Conservation (phyloP, 2,113 vertebrate species). For the Triplophysa dalaica region DNA sequence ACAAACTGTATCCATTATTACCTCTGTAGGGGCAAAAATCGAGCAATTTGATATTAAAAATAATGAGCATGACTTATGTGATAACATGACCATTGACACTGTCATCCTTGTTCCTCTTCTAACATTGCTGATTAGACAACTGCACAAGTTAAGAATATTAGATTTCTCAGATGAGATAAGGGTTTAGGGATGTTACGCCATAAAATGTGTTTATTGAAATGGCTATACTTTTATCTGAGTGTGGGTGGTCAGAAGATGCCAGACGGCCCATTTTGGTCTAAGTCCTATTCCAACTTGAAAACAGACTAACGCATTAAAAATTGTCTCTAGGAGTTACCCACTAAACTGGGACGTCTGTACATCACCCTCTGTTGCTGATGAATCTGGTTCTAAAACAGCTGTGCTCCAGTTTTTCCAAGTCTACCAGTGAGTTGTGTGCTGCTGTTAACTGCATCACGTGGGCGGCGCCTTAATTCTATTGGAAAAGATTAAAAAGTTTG, state of each 20-base stretch:
- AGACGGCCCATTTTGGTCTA: neutral
- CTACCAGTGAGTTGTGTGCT: neutral
- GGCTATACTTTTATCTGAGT: neutral
- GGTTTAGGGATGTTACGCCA: neutral
- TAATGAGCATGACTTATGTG: neutral
- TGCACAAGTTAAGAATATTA: neutral
- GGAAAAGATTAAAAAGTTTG: neutral
- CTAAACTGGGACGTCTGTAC: neutral
- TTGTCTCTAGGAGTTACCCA: neutral
- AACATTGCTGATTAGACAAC: neutral
- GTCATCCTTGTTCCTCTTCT: neutral
- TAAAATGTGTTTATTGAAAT: neutral
- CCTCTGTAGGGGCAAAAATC: neutral
- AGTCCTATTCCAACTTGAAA: neutral
- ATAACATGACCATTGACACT: neutral
- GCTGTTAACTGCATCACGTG: no score
- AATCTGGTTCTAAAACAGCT: constrained; percentile 2
- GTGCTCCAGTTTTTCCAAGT: constrained; percentile 8
- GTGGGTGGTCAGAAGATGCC: constrained; percentile 11
- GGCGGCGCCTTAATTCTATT: neutral
- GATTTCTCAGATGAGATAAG: neutral
- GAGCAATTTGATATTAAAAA: neutral
- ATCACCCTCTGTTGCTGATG: neutral
- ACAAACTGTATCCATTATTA: neutral
- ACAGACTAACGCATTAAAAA: neutral